phyloP scores from a whole-genome alignment of 2,113 vertebrate species.

The Oreochromis niloticus region DNA sequence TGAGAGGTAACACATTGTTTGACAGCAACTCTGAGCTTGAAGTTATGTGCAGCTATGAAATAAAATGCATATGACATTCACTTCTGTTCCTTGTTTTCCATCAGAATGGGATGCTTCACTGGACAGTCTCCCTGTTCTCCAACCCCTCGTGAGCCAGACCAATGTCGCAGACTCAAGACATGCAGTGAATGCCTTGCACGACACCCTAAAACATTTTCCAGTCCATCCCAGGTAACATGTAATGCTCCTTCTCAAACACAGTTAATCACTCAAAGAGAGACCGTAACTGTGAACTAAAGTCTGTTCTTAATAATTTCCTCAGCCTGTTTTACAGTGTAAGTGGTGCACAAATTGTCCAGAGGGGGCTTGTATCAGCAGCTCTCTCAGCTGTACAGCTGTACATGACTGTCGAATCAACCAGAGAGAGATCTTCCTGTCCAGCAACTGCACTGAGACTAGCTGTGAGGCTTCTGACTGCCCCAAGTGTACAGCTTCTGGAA shows the following conservation, averaged over 20 bases:
- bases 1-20: constrained; percentile 71
- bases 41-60: neutral
- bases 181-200: constrained; percentile 88
- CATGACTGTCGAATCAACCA: constrained; percentile 93
- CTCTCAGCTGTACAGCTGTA: constrained; percentile 84
- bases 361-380: constrained; percentile 84
- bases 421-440: constrained; percentile 85
- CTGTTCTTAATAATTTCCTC: neutral
- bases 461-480: constrained; percentile 88
- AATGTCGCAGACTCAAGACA: constrained; percentile 85
- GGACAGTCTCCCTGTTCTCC: constrained; percentile 75
- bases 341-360: constrained; percentile 94
- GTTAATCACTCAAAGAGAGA: neutral
- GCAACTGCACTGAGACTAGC: constrained; percentile 87
- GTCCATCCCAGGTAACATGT: constrained; percentile 55
- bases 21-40: neutral
- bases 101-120: constrained; percentile 76
- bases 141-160: constrained; percentile 78
- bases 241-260: neutral
- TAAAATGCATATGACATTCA: neutral
- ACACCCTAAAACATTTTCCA: constrained; percentile 80
- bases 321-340: constrained; percentile 79
- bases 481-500: constrained; percentile 85
- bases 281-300: neutral
- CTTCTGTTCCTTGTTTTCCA: neutral